phyloP scores from a whole-genome alignment of 2,888 invertebrate genomes.

The Suillia variegata region DNA sequence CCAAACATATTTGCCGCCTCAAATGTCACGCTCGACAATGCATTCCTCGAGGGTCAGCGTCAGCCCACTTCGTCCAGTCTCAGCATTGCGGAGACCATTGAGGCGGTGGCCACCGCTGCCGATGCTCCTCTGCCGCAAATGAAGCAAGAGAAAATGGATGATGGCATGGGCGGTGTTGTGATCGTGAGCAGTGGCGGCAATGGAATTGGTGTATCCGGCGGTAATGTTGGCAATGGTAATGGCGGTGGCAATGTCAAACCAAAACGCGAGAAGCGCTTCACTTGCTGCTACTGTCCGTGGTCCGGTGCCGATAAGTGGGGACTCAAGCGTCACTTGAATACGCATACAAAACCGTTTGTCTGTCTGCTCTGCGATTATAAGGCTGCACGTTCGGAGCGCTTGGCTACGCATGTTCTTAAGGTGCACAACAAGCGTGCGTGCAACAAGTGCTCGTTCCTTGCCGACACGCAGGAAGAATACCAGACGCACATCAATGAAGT shows the following conservation, averaged over 20 bases:
- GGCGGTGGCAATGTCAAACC: slow-evolving; percentile 47
- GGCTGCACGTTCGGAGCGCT: slow-evolving; percentile 87
- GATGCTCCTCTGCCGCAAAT: slow-evolving; percentile 55
- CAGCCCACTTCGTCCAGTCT: slow-evolving; percentile 59
- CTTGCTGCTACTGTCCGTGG: slow-evolving; percentile 91
- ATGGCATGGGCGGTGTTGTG: slow-evolving; percentile 40
- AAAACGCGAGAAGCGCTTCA: slow-evolving; percentile 75
- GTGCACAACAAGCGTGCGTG: slow-evolving; percentile 92
- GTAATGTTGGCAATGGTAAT: too few relatives aligned
- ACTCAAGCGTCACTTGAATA: slow-evolving; percentile 88
- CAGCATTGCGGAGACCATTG: slow-evolving; percentile 60
- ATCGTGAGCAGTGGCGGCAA: slow-evolving; percentile 30
- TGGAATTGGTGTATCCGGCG: too few relatives aligned
- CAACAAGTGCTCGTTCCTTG: slow-evolving; percentile 85
- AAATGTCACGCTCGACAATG: slow-evolving; percentile 44
- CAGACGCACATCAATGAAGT: slow-evolving; percentile 78
- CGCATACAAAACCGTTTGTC: slow-evolving; percentile 89
- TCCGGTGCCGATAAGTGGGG: slow-evolving; percentile 94
- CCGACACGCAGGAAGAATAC: slow-evolving; percentile 81
- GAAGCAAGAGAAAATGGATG: slow-evolving; percentile 60
- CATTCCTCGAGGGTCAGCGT: slow-evolving; percentile 56
- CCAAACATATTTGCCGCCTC: slow-evolving; percentile 46
- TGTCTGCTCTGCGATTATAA: slow-evolving; percentile 92
- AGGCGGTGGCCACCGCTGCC: slow-evolving; percentile 59
- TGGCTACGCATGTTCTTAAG: slow-evolving; percentile 88